Evolutionary conservation across 2,113 vertebrate species (phyloP).

Genomic region (Brachypteracias leptosomus): DNA sequence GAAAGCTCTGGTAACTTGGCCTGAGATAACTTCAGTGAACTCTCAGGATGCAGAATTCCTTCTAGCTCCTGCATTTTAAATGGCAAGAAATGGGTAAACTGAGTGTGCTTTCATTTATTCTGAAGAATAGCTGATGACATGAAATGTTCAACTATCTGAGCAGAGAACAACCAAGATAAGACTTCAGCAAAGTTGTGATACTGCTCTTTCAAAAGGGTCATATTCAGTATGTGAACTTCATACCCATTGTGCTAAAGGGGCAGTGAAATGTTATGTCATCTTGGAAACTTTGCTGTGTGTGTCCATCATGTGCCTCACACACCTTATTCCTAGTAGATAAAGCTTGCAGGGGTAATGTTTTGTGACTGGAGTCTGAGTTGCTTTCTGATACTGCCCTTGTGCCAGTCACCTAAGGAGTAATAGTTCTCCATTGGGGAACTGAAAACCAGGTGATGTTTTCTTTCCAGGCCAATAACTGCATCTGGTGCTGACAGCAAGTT

Average conservation of each 20-base stretch:
- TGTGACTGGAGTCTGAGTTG: neutral
- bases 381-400: neutral
- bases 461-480: neutral
- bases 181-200: neutral
- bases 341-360: neutral
- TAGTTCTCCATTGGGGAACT: neutral
- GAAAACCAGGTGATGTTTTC: neutral
- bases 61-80: neutral
- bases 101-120: slow-evolving; percentile 24
- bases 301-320: neutral
- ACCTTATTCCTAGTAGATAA: neutral
- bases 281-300: neutral
- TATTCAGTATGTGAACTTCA: neutral
- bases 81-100: slow-evolving; percentile 6
- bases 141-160: neutral
- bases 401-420: neutral
- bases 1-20: neutral
- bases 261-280: neutral
- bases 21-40: slow-evolving; percentile 14
- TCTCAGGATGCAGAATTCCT: slow-evolving; percentile 17
- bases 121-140: slow-evolving; percentile 19
- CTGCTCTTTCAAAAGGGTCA: neutral
- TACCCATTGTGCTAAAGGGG: neutral
- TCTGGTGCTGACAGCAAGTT: neutral
- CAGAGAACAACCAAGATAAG: slow-evolving; percentile 28